phyloP scores from a whole-genome alignment of 2,113 vertebrate species.

The Tychaedon coryphoeus region DNA sequence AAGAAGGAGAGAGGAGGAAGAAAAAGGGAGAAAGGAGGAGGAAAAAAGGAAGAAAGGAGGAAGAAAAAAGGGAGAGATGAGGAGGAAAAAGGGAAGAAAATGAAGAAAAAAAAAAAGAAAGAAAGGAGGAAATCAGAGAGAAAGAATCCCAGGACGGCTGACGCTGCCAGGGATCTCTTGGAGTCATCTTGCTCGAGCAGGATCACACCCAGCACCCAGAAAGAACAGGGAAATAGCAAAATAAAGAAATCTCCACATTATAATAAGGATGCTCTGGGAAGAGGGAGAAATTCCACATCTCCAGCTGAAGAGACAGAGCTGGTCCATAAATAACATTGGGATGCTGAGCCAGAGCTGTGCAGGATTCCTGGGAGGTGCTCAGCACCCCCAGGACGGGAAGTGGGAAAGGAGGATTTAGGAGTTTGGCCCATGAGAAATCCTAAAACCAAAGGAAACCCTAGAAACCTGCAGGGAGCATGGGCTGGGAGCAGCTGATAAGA shows the following conservation, averaged over 20 bases:
- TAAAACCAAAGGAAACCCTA: background rate
- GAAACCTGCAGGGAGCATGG: background rate
- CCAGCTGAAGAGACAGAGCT: fast-evolving
- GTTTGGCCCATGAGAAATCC: background rate
- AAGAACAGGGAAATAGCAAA: background rate
- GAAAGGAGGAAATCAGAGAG: background rate
- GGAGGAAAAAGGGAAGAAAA: no score
- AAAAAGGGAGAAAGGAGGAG: no score
- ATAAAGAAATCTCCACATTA: background rate
- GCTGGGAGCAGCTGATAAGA: background rate
- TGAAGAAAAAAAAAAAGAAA: background rate
- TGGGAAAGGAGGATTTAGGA: background rate
- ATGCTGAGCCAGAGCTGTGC: background rate
- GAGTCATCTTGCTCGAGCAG: background rate
- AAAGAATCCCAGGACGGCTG: background rate
- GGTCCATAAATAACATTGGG: fast-evolving
- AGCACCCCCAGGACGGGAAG: background rate
- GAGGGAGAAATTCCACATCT: background rate
- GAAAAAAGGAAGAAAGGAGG: background rate
- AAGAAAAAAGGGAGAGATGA: background rate
- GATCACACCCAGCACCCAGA: background rate
- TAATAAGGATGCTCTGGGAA: background rate
- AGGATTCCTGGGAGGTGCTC: fast-evolving
- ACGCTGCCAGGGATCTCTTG: background rate
- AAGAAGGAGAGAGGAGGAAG: background rate